Evolutionary conservation across 2,797 vertebrate species (phyloP).

Genomic region (Anguilla megastoma): DNA sequence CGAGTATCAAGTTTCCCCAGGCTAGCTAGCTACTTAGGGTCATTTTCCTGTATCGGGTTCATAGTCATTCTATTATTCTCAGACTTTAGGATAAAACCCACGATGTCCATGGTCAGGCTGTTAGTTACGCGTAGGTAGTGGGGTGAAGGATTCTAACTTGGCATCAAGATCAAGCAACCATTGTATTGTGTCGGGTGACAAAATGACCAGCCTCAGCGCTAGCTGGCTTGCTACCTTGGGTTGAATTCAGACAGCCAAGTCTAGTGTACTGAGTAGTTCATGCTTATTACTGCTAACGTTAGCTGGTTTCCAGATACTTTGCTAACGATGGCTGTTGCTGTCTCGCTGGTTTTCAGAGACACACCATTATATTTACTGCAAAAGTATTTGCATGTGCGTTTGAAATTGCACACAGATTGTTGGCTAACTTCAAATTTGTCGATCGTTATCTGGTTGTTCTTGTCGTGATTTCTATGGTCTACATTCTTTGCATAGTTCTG

Average conservation of each 20-base stretch:
- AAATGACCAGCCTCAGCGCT: constrained; percentile 1
- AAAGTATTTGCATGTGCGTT: not conserved
- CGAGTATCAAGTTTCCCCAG: constrained; percentile 12
- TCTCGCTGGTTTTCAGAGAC: not conserved
- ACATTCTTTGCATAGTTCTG: constrained; percentile 24
- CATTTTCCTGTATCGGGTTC: constrained; percentile 62
- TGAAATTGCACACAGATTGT: not conserved
- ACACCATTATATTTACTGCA: not conserved
- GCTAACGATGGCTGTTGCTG: constrained; percentile 33
- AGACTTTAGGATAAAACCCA: not conserved
- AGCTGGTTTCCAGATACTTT: constrained; percentile 44
- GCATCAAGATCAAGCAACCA: not conserved
- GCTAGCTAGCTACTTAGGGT: constrained; percentile 49
- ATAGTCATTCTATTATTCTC: not conserved
- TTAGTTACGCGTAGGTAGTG: not conserved
- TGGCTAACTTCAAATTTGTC: not conserved
- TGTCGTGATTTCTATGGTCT: not conserved
- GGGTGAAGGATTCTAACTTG: not conserved
- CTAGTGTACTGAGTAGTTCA: not conserved
- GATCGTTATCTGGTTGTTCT: constrained; percentile 8
- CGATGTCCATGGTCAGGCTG: not conserved
- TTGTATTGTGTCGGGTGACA: not conserved
- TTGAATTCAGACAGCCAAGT: not conserved
- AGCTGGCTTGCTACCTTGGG: constrained; percentile 51
- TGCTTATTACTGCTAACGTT: constrained; percentile 21